Evolutionary conservation across 2,113 vertebrate genomes (phyloP), one percentile per base, ranked within the genome.

Genomic region (Phrynocephalus versicolor): DNA sequence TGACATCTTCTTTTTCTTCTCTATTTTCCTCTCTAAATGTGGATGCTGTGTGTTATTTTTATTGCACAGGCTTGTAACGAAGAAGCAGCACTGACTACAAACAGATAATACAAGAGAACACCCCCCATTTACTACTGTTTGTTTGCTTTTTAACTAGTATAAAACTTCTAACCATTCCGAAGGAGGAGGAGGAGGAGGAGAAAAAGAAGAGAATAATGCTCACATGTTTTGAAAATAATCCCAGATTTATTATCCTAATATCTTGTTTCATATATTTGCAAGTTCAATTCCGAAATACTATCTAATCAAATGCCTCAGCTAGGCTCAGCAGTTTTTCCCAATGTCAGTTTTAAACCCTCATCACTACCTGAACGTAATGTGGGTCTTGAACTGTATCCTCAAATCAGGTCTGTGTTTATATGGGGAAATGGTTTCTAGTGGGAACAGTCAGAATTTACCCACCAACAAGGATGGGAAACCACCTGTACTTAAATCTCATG

Each of bases 241-340:
- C 94, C 94, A 91, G 95, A 96, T 95, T 96, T 96, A 93, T 96
- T 96, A 94, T 96, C 90, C 84, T 92, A 94, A 92, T 95, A 93
- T 96, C 86, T 0, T 87, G 90, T 96, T 96, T 95, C 95, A 95
- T 89, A 92, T 96, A 95, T 94, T 94, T 95, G 84, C 92, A 94
- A 95, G 90, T 92, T 95, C 93, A 96, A 87, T 92, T 89, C 89
- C 96, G 94, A 95, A 97, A 97, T 90, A 88, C 88, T 95, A 95
- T 95, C 90, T 93, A 91, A 90, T 82, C 82, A 86, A 87, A 93
- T 35, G 65, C 80, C 75, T 87, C 84, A 85, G 88, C 88, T 85
- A 90, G 92, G 92, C 89, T 84, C 67, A 79, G 87, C 85, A 93
- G 88, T 90, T 14, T 33, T 70, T 86, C 25, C 39, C 37, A 30